Conservation (phyloP, 30 jellyfish, hydroid and myxozoan species). For the Pelagia noctiluca region DNA sequence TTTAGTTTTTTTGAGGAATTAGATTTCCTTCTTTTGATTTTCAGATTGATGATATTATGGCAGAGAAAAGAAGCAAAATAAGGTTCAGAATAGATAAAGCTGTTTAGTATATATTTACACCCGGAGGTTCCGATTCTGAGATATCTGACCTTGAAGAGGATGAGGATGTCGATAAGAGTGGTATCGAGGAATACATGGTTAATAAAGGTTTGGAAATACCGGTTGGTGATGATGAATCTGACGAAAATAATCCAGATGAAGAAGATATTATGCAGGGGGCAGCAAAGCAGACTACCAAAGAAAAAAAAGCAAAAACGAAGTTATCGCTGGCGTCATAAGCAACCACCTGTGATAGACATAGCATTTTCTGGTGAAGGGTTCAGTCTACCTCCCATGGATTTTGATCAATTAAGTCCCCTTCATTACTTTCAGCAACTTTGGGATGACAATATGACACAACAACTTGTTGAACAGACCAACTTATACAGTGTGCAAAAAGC, state of each 20-base stretch:
- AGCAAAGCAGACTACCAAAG: slow-evolving; percentile 10
- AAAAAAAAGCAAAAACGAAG: no score
- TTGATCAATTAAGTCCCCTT: no score
- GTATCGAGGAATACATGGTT: not conserved
- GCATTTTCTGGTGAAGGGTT: slow-evolving; percentile 34
- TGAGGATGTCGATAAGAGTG: slow-evolving; percentile 23
- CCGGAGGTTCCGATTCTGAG: slow-evolving; percentile 25
- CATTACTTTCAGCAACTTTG: no score
- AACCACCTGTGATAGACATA: slow-evolving; percentile 31
- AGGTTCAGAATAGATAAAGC: slow-evolving; percentile 11
- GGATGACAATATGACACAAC: no score
- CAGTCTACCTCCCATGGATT: slow-evolving; percentile 10
- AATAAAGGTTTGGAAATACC: slow-evolving; percentile 1
- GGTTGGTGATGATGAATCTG: slow-evolving; percentile 5
- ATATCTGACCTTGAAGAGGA: slow-evolving; percentile 32
- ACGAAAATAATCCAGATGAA: slow-evolving; percentile 4
- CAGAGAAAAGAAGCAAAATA: slow-evolving; percentile 14
- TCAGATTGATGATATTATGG: no score
- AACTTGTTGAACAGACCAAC: no score
- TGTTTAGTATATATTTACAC: slow-evolving; percentile 1
- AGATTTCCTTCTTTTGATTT: no score
- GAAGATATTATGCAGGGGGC: not conserved
- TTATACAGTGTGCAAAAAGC: no score
- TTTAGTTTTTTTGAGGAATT: no score
- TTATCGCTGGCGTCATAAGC: no score